A percentile compares a stretch with the other conserved stretches of the same genome.
Conservation (phyloP, 2,113 vertebrate species). For the Polypterus senegalus region DNA sequence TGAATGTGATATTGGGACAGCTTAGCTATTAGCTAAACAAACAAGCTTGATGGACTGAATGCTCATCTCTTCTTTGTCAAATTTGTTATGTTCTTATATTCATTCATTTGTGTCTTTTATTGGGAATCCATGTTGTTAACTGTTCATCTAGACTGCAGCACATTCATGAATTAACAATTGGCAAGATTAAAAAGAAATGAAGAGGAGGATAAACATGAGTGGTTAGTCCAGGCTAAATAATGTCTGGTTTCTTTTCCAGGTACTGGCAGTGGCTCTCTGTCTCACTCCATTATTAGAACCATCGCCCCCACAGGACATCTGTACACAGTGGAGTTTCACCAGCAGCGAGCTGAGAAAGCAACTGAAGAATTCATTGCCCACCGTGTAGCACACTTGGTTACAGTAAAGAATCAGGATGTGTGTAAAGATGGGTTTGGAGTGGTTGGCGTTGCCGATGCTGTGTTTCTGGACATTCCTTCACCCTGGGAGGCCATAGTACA, state of each 20-base stretch:
- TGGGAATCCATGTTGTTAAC: too few relatives aligned
- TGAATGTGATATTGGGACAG: too few relatives aligned
- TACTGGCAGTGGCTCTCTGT: constrained; percentile 89
- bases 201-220: background rate
- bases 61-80: too few relatives aligned
- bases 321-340: constrained; percentile 92
- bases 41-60: too few relatives aligned
- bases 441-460: constrained; percentile 64
- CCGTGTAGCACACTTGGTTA: constrained; percentile 74
- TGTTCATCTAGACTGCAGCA: too few relatives aligned
- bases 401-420: constrained; percentile 84
- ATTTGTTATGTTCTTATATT: too few relatives aligned
- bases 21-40: too few relatives aligned
- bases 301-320: constrained; percentile 85
- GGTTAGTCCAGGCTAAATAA: background rate
- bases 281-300: constrained; percentile 82
- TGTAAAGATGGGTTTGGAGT: constrained; percentile 86
- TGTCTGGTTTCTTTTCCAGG: constrained; percentile 40
- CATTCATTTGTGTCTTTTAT: too few relatives aligned
- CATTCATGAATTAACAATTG: too few relatives aligned
- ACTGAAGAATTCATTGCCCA: constrained; percentile 80
- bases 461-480: constrained; percentile 89
- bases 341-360: constrained; percentile 77
- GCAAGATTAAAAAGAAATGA: too few relatives aligned
- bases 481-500: constrained; percentile 90